Evolutionary conservation across 2,888 invertebrate genomes (phyloP), one percentile per base, ranked within the genome.

Genomic region (Thymelicus lineola): DNA sequence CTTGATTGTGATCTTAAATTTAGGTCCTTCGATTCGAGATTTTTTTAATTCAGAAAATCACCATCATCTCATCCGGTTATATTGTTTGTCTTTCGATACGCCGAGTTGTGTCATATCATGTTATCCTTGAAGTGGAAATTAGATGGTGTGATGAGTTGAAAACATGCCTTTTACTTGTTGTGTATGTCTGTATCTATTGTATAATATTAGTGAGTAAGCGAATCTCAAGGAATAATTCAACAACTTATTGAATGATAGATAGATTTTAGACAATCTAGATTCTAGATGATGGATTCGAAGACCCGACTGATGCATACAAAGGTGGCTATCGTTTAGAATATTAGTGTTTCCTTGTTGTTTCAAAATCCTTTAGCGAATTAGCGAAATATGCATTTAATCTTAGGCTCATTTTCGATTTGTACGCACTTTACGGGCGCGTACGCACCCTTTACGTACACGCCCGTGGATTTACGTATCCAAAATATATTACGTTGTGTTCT

Each of bases 81-180:
- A 14, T 58, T 48, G 35, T 35, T 53, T 5, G 14, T 15, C n/a
- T 35, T 12, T 14, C 6, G n/a, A 6, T 3, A 7, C 7, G 9
- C 58, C 46, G 38, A 15, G 45, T 68, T 62, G 61, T 68, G 60
- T 68, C 55, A 35, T 28, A 17, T 12, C 17, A 9, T 12, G 53
- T 53, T 12, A 53, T 12, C 10, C 2, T 53, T 12, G 53, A 53
- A 42, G 36, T 59, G 67, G 17, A 42, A 61, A 46, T 61, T 61
- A 36, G 57, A 12, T 48, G 48, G 63, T 63, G 62, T 69, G 62
- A 55, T 55, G 82, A 82, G 76, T 86, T 81, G 83, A 81, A 81
- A 84, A 85, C 76, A 88, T 89, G 90, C 89, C 89, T 90, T 90
- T 86, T 82, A 73, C 83, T 84, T 81, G 86, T 88, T 87, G 85